phyloP scores from a whole-genome alignment of 1,140 invertebrate genomes.

The Platorchestia sp. region DNA sequence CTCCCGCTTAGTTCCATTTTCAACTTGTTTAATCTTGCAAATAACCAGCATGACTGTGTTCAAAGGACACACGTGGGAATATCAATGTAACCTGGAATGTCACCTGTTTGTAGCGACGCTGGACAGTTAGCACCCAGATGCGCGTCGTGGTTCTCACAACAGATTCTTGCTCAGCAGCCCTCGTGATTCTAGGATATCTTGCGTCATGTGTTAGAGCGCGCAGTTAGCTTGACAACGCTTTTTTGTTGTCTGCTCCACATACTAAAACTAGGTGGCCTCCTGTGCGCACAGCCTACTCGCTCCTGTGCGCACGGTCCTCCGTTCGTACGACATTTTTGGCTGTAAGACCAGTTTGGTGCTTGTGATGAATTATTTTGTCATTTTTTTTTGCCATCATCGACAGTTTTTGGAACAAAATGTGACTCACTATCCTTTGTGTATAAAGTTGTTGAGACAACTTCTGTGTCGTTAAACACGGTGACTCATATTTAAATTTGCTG shows the following conservation, averaged over 20 bases:
- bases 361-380: not conserved
- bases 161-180: not conserved
- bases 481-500: not conserved
- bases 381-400: not conserved
- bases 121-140: not conserved
- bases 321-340: not conserved
- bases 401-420: too few species aligned
- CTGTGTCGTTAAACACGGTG: not conserved
- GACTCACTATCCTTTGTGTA: not conserved
- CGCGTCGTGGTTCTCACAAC: not conserved
- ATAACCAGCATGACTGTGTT: too few species aligned
- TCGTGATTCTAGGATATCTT: not conserved
- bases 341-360: not conserved
- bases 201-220: not conserved
- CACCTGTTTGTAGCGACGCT: not conserved
- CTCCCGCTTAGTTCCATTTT: too few species aligned
- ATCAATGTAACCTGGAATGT: not conserved
- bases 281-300: too few species aligned
- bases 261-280: not conserved
- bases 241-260: not conserved
- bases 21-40: too few species aligned
- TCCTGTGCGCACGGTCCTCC: not conserved
- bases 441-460: not conserved
- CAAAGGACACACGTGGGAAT: too few species aligned
- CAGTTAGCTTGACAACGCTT: not conserved